phyloP scores from a whole-genome alignment of 2,888 invertebrate genomes.

The Idaea biselata region DNA sequence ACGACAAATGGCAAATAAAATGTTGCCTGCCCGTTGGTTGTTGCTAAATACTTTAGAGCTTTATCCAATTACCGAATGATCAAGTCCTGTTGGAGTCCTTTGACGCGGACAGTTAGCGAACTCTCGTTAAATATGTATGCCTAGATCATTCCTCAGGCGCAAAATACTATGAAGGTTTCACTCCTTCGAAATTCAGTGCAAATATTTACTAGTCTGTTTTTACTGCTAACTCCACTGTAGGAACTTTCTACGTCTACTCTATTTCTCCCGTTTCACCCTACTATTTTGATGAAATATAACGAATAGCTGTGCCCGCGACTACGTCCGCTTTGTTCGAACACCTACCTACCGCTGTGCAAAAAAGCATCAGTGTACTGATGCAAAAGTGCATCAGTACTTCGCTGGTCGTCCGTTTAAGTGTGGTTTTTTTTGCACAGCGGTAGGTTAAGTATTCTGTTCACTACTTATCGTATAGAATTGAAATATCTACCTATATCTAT shows the following conservation, averaged over 20 bases:
- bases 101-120: conserved; percentile 42
- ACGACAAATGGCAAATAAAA: conserved; percentile 23
- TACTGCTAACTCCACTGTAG: background rate
- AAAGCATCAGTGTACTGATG: too few species aligned
- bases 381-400: too few species aligned
- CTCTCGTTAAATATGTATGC: conserved; percentile 58
- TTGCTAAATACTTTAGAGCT: conserved; percentile 39
- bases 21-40: conserved; percentile 32
- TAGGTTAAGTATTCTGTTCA: too few species aligned
- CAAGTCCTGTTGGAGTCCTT: conserved; percentile 27
- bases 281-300: too few species aligned
- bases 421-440: too few species aligned
- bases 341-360: too few species aligned
- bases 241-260: background rate
- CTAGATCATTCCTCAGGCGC: background rate
- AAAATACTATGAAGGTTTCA: background rate
- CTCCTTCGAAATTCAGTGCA: background rate
- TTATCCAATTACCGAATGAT: conserved; percentile 51
- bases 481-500: too few species aligned
- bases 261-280: too few species aligned
- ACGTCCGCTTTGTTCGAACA: too few species aligned
- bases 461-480: too few species aligned
- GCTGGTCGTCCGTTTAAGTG: too few species aligned
- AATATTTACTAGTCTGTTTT: background rate
- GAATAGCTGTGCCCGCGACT: too few species aligned